Base-by-base conservation (phyloP, 2,113 vertebrate species). In the Illadopsis cleaveri region DNA sequence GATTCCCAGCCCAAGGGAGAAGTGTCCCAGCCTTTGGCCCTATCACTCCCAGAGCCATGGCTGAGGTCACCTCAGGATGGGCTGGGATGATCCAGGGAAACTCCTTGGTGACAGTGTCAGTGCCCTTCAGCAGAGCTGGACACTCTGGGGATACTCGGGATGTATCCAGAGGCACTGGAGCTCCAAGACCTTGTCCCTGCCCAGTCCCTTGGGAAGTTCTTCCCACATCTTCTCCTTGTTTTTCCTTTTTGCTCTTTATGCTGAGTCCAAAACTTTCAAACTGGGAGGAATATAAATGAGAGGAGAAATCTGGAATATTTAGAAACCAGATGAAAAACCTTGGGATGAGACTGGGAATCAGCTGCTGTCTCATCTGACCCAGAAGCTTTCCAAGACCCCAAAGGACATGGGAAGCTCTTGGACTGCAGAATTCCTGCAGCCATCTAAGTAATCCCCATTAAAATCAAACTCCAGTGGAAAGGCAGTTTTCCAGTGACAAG, bases 21-120 rank as follows among this genome's bases (percentile, higher is more conserved):
- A 61, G 2, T 14, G 24, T 57, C 50, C 15, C 44, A 40, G 48
- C 21, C 28, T 64, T 48, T 6, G 2, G 3, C n/a, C 47, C 44
- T 48, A 35, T 37, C n/a, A 20, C 11, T 38, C n/a, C 40, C 48
- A 31, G 57, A 28, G 66, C 70, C 8, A 1, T 1, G 27, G 60
- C 60, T 70, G 28, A 71, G 51, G 8, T 56, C 38, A 38, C 25
- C 22, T 33, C 2, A 10, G 44, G 44, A 45, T 45, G 44, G 15
- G 10, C 2, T 45, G 70, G 42, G 27, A 58, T 8, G 35, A 56
- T 9, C 23, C 48, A 33, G 57, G 10, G 31, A 53, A 77, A 16
- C 17, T 25, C 65, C 28, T 25, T 0, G 1, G 18, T 5, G 58
- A 27, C 2, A 2, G 1, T 3, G 30, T 15, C 48, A 30, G 4